phyloP scores from a whole-genome alignment of 2,797 vertebrate genomes.

The Scolopax rusticola region DNA sequence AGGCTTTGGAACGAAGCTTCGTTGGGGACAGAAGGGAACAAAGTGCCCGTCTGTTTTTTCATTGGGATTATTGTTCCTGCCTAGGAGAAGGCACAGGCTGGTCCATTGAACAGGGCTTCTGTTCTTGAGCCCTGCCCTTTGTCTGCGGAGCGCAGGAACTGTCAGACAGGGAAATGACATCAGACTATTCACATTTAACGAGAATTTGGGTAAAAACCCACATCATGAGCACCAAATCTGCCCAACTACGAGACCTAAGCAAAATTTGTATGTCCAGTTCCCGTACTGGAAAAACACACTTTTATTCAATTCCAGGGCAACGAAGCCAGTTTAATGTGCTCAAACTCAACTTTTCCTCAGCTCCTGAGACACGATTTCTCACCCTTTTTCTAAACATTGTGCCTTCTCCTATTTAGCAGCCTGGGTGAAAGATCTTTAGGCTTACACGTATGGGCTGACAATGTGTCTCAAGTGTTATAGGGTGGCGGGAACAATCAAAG shows the following conservation, averaged over 20 bases:
- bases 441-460: neutral
- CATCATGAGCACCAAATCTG: neutral
- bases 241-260: neutral
- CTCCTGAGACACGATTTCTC: neutral
- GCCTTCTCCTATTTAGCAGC: neutral
- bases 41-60: neutral
- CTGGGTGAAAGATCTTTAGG: neutral
- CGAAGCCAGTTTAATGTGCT: accelerated
- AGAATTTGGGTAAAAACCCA: neutral
- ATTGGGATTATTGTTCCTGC: neutral
- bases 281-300: accelerated
- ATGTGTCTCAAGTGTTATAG: neutral
- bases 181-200: neutral
- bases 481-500: constrained; percentile 30
- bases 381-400: neutral
- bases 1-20: constrained; percentile 8
- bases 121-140: neutral
- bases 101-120: neutral
- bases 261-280: accelerated
- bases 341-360: neutral
- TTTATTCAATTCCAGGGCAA: neutral
- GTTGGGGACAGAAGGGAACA: neutral
- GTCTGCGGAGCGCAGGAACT: neutral
- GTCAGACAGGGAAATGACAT: neutral
- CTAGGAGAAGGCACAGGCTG: neutral